A percentile compares a stretch with the other conserved stretches of the same genome.
Evolutionary conservation across 2,113 vertebrate species (phyloP).

Genomic region (Sturnus vulgaris): DNA sequence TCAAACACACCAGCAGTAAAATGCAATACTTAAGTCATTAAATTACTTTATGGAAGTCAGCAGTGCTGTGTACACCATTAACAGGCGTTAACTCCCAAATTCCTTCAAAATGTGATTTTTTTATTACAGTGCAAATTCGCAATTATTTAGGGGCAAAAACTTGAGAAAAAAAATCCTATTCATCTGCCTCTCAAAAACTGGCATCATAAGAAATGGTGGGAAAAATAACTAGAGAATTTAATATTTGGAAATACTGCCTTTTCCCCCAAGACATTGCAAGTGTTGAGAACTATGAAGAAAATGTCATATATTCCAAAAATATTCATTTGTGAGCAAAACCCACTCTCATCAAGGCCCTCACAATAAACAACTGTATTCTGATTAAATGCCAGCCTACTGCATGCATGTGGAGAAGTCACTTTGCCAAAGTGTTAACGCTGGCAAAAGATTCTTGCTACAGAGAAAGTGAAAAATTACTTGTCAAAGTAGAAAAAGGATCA

Average conservation of each 20-base stretch:
- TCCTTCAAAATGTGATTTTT: not conserved
- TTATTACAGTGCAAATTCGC: not conserved
- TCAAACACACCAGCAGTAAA: not conserved
- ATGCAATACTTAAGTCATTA: not conserved
- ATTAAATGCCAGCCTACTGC: not conserved
- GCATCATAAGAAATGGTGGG: not conserved
- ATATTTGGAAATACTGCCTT: not conserved
- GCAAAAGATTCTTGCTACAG: not conserved
- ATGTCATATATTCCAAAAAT: not conserved
- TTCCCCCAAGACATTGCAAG: not conserved
- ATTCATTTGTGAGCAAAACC: not conserved
- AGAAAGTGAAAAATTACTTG: not conserved
- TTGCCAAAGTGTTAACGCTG: not conserved
- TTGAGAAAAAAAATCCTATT: not conserved
- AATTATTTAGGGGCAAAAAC: not conserved
- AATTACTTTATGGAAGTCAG: not conserved
- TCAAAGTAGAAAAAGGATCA: not conserved
- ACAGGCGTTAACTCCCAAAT: not conserved
- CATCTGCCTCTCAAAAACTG: not conserved
- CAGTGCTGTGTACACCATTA: not conserved
- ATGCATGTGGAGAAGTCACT: not conserved
- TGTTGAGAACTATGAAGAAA: not conserved
- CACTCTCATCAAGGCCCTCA: not conserved
- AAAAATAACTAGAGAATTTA: not conserved
- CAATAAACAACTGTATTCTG: not conserved